These are phyloP conservation scores for Corythornis leucogaster DNA, from an alignment of 2,797 vertebrate species.

Conservation along the genomic window DNA sequence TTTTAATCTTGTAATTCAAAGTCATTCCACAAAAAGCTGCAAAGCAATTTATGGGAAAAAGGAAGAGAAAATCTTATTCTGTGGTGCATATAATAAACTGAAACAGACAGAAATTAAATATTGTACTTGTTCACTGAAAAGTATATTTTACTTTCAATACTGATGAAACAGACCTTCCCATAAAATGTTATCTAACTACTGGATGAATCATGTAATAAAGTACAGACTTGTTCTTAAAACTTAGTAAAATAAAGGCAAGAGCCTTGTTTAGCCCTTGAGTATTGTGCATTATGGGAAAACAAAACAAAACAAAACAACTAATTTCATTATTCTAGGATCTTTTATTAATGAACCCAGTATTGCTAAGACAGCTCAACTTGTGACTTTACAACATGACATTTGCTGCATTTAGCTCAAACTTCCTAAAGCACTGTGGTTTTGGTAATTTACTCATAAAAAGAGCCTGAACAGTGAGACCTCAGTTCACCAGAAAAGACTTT, in stretches of 20 bases:
- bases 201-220: not conserved
- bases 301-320: not conserved
- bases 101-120: not conserved
- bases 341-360: not conserved
- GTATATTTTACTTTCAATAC: not conserved
- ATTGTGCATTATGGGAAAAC: not conserved
- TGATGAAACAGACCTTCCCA: not conserved
- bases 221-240: not conserved
- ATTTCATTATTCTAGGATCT: not conserved
- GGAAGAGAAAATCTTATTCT: not conserved
- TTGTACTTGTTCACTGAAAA: not conserved
- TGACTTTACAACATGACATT: not conserved
- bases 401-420: not conserved
- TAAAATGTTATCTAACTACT: not conserved
- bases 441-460: not conserved
- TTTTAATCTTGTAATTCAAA: not conserved
- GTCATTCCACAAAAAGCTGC: not conserved
- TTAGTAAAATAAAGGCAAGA: not conserved
- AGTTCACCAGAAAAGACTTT: not conserved
- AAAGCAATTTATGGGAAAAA: not conserved
- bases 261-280: not conserved
- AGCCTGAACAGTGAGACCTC: not conserved
- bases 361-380: not conserved
- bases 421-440: fast-evolving
- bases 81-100: not conserved